A percentile compares a stretch with the other conserved stretches of the same genome.
phyloP scores from a whole-genome alignment of 2,113 vertebrate species.

The Sula dactylatra region DNA sequence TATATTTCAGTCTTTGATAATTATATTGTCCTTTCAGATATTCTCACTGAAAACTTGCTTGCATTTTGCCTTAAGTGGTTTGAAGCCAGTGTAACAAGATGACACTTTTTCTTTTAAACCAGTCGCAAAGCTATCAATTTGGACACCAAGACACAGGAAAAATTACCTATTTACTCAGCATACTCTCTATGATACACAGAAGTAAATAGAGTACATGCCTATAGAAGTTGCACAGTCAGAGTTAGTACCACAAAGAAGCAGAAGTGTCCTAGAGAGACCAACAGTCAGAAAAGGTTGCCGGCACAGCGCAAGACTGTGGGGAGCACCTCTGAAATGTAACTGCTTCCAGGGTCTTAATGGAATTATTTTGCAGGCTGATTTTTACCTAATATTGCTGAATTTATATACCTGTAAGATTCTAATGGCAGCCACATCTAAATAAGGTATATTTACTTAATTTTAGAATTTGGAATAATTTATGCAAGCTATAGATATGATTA shows the following conservation, averaged over 20 bases:
- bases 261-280: neutral
- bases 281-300: neutral
- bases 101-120: neutral
- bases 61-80: neutral
- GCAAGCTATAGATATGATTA: neutral
- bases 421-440: neutral
- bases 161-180: neutral
- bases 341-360: neutral
- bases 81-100: neutral
- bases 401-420: neutral
- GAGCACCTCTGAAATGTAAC: neutral
- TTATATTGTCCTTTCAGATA: neutral
- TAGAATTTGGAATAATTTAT: neutral
- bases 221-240: neutral
- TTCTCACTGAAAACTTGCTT: neutral
- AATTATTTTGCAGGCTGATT: neutral
- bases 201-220: neutral
- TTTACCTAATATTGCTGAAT: neutral
- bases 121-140: neutral
- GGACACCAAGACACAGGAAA: neutral
- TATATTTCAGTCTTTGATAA: neutral
- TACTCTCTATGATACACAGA: neutral
- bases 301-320: neutral
- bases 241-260: neutral
- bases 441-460: neutral